These are phyloP conservation scores for Aphelenchoides avenae DNA, from an alignment of 1,140 invertebrate genomes.

Conservation along the genomic window DNA sequence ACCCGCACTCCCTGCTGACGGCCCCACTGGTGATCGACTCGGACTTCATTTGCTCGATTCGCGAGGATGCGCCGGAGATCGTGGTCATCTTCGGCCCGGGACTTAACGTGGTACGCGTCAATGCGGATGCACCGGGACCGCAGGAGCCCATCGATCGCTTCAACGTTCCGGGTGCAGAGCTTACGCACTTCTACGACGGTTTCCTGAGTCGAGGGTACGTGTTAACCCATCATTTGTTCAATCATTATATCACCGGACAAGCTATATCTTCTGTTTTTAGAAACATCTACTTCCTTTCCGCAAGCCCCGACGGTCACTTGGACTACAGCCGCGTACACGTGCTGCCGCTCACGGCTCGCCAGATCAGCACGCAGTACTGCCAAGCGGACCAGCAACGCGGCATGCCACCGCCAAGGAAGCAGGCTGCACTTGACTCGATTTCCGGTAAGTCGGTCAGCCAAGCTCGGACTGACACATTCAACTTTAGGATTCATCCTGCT, in stretches of 20 bases:
- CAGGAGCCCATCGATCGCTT: constrained; percentile 48
- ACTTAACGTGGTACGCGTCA: constrained; percentile 46
- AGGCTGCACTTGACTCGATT: constrained; percentile 53
- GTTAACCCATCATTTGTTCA: constrained; percentile 14
- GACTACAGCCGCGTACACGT: constrained; percentile 55
- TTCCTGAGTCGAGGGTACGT: constrained; percentile 52
- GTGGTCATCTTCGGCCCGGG: constrained; percentile 53
- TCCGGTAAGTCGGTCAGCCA: constrained; percentile 37
- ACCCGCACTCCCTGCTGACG: constrained; percentile 42
- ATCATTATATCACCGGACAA: neutral
- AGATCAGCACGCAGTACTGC: constrained; percentile 52
- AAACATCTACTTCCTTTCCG: constrained; percentile 53
- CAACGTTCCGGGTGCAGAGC: constrained; percentile 48
- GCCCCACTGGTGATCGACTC: constrained; percentile 47
- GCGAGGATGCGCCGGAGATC: constrained; percentile 54
- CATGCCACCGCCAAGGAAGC: constrained; percentile 50
- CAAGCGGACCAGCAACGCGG: constrained; percentile 49
- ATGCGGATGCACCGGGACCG: constrained; percentile 38
- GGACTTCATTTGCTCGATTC: constrained; percentile 52
- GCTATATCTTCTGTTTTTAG: constrained; percentile 21
- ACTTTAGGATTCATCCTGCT: constrained; percentile 49
- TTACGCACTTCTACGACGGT: constrained; percentile 59
- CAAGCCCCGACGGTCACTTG: constrained; percentile 54
- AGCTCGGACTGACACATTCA: no score
- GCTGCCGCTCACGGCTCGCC: constrained; percentile 39